Conservation (phyloP, 2,888 invertebrate species). For the Zonitis immaculata region DNA sequence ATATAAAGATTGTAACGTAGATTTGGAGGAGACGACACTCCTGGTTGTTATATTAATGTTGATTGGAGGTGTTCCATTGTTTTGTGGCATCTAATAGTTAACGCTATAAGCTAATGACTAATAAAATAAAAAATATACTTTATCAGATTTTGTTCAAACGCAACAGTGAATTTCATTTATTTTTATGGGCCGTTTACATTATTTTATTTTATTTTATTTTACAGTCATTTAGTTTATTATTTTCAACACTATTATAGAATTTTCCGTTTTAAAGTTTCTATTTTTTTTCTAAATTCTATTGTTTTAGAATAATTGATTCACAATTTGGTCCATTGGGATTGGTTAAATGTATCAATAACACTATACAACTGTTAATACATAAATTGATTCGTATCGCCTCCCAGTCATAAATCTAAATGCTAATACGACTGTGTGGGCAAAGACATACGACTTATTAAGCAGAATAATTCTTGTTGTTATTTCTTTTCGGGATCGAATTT, state of each 20-base stretch:
- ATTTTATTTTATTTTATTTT: not conserved
- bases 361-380: constrained; percentile 33
- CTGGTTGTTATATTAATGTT: not conserved
- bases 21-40: not conserved
- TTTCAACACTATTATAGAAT: not conserved
- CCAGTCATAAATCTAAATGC: constrained; percentile 36
- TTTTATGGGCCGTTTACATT: not conserved
- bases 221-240: too few species aligned
- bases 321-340: constrained; percentile 11
- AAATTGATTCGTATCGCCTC: constrained; percentile 31
- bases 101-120: not conserved
- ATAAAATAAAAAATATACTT: not conserved
- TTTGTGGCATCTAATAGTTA: not conserved
- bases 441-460: constrained; percentile 31
- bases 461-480: constrained; percentile 26
- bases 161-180: not conserved
- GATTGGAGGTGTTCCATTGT: not conserved
- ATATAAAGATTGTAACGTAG: not conserved
- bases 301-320: not conserved
- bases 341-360: constrained; percentile 33
- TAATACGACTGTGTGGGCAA: constrained; percentile 31
- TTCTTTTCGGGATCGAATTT: constrained; percentile 20
- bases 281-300: not conserved
- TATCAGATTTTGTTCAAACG: not conserved
- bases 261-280: too few species aligned